phyloP scores from a whole-genome alignment of 2,888 invertebrate species.

The Spisula solida region DNA sequence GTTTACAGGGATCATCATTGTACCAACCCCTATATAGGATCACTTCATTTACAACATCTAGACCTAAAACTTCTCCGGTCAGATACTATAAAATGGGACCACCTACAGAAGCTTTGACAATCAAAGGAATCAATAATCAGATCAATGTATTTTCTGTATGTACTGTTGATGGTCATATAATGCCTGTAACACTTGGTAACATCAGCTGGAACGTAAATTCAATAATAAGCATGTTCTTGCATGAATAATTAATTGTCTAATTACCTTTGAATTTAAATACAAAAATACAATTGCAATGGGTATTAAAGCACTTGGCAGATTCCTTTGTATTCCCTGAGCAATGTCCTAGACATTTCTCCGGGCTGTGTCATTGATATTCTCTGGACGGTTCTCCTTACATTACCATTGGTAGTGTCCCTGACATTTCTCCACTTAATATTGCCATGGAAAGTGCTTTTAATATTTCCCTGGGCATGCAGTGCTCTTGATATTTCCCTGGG shows the following conservation, averaged over 20 bases:
- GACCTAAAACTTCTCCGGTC: background rate
- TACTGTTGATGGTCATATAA: background rate
- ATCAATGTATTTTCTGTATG: constrained; percentile 41
- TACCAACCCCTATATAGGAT: background rate
- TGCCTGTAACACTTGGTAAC: background rate
- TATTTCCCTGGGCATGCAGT: no score
- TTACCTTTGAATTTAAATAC: background rate
- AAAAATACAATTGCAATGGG: background rate
- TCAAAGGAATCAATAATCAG: constrained; percentile 31
- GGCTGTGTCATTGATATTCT: no score
- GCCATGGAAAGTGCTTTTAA: no score
- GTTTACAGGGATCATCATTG: background rate
- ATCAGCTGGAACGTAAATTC: background rate
- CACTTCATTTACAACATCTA: background rate
- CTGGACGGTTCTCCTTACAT: no score
- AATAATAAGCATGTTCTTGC: constrained; percentile 16
- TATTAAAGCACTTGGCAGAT: background rate
- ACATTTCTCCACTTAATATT: no score
- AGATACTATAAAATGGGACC: background rate
- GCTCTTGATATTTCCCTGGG: no score
- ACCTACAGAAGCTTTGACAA: background rate
- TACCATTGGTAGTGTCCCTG: no score
- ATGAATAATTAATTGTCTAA: background rate
- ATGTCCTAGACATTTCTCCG: no score
- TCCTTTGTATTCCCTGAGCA: no score